Evolutionary conservation across 2,797 vertebrate genomes (phyloP), one percentile per base, ranked within the genome.

Genomic region (Masticophis lateralis): DNA sequence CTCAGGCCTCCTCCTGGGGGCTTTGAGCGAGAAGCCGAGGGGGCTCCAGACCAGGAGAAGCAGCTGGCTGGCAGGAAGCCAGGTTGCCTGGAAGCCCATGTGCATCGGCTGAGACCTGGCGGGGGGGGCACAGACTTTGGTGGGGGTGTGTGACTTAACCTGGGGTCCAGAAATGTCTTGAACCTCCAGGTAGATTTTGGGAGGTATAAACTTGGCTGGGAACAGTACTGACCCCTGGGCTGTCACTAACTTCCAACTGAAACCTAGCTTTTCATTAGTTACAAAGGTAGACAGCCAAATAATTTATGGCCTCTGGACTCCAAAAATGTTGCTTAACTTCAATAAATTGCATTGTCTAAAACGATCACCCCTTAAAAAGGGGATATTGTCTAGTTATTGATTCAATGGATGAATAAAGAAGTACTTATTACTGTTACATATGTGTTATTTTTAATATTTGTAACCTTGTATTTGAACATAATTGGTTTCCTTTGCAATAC

Each of bases 21-120:
- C n/a, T 57, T 0, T 0, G 37, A 43, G 5, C 2, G 55, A 13
- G 0, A 7, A 8, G 93, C 2, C 6, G 0, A 56, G 56, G 92
- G 0, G 1, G 0, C n/a, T 0, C 7, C 66, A 60, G 14, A 0
- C 0, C 8, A 4, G 0, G 86, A 5, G 1, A 11, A 88, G 61
- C 27, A 86, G 10, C 47, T 5, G n/a, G 32, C 4, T 1, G n/a
- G 56, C 74, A 13, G 37, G 13, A 37, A 32, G 63, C 6, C 37
- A 86, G 57, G 6, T 14, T 43, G 37, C 4, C 74, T 47, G 74
- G 37, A 12, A 83, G 37, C 37, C 74, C 20, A 12, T 8, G 16
- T 32, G 69, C 74, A 11, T 83, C 37, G 4, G 20, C 37, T 25
- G 37, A 83, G 37, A 12, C 43, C 74, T 4, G 4, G 74, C 1